Conservation (phyloP, 2,888 invertebrate species). For the Hypomecis punctinalis region DNA sequence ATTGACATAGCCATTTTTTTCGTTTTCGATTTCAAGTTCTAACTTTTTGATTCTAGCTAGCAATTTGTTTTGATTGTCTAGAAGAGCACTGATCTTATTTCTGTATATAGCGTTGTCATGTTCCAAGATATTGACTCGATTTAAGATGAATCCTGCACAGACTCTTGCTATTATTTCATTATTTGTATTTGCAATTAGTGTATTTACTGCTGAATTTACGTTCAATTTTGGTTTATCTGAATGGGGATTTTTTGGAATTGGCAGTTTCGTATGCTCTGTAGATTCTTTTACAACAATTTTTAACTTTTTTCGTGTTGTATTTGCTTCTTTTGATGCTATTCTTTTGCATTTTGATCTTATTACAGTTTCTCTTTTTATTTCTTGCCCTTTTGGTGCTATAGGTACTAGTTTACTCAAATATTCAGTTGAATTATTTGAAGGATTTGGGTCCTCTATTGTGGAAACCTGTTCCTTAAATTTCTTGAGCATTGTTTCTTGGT, state of each 20-base stretch:
- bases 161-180: background rate
- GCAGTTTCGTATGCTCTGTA: background rate
- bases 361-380: background rate
- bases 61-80: conserved; percentile 1
- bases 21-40: background rate
- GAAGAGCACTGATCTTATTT: conserved; percentile 1
- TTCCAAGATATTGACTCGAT: conserved; percentile 3
- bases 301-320: background rate
- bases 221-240: background rate
- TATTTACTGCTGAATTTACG: background rate
- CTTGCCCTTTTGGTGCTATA: conserved; percentile 9
- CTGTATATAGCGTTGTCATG: conserved; percentile 17
- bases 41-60: conserved; percentile 6
- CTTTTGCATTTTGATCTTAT: background rate
- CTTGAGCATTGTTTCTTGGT: background rate
- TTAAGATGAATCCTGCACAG: background rate
- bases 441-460: background rate
- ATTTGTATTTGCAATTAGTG: background rate
- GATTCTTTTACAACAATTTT: background rate
- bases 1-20: background rate
- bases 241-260: background rate
- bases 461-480: background rate
- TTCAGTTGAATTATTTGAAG: background rate
- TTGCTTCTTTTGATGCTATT: background rate
- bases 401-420: conserved; percentile 20